Conservation (phyloP, 92 coral and sea anemone species). For the Pocillopora meandrina region DNA sequence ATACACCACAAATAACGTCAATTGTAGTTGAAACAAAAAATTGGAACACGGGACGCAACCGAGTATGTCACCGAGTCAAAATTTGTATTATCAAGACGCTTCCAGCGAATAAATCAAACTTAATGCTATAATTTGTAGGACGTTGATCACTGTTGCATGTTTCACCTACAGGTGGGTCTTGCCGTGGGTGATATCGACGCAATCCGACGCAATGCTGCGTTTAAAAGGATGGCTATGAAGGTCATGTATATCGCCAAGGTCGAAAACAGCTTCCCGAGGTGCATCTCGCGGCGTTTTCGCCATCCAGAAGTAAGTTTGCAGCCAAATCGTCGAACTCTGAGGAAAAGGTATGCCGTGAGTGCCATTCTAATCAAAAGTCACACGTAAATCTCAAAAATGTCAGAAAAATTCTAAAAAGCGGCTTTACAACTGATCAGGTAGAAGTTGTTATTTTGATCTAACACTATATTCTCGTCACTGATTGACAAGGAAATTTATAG, state of each 20-base stretch:
- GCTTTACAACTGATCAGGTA: neutral
- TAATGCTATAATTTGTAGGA: neutral
- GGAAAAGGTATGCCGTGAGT: neutral
- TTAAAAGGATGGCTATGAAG: slow-evolving; percentile 73
- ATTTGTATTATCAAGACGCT: no score
- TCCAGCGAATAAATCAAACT: no score
- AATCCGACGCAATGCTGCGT: slow-evolving; percentile 68
- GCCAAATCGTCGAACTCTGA: slow-evolving; percentile 35
- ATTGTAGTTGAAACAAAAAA: no score
- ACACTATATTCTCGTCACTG: no score
- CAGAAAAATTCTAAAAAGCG: neutral
- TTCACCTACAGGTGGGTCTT: slow-evolving; percentile 69
- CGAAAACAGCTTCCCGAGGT: slow-evolving; percentile 74
- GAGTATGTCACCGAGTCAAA: no score
- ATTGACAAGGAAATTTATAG: no score
- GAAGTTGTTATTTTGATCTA: no score
- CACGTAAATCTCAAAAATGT: neutral
- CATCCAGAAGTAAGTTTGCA: slow-evolving; percentile 1
- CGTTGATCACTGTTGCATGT: no score
- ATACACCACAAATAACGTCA: no score
- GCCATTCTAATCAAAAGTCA: neutral
- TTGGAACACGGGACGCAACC: no score
- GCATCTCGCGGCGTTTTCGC: slow-evolving; percentile 55
- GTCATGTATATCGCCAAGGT: slow-evolving; percentile 65
- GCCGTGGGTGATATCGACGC: slow-evolving; percentile 85